Evolutionary conservation across 1,140 invertebrate species (phyloP), one percentile per base, ranked within the genome.

Genomic region (Protaetia brevitarsis): DNA sequence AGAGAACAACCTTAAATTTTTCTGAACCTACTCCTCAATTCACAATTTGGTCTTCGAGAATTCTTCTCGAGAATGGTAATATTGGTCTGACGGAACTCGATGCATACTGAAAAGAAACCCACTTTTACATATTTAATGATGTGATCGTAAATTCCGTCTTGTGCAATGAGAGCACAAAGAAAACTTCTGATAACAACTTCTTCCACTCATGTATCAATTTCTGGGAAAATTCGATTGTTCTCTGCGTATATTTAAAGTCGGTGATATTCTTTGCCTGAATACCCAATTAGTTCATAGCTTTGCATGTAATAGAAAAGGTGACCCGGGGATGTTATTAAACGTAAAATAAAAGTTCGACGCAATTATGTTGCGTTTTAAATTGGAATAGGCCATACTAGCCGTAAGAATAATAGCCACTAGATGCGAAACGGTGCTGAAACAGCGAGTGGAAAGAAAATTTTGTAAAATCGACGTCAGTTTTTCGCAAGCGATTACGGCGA

Each of bases 101-200:
- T 10, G 41, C 41, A 51, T 51, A 51, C 41, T 51, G 41, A 51
- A 10, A 19, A 51, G 41, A 51, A 23, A 51, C 41, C 19, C 10
- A 51, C 41, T 51, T 51, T 51, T 51, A 51, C 41, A 51, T 51
- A 51, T 51, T 51, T 51, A 51, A 51, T 51, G 41, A 51, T 51
- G 19, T 51, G 7, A 16, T 51, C 41, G 41, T 51, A 51, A 51
- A 51, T 51, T 51, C 41, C 41, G 41, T 51, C 41, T 51, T 51
- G 19, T 26, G 26, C 16, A 51, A 51, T 19, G 16, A 51, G 41
- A 51, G 19, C 19, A 51, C 41, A 19, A 51, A 51, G 41, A 51
- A n/a, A 51, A 51, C 41, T 51, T 51, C 3, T 51, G 41, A 51
- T 51, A 51, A 51, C 41, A 51, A 51, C 41, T 51, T 51, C 41